Percentiles rank a stretch among this genome's conserved stretches.
Evolutionary conservation across 2,888 invertebrate genomes (phyloP).

Genomic region (Rhagonycha lutea): DNA sequence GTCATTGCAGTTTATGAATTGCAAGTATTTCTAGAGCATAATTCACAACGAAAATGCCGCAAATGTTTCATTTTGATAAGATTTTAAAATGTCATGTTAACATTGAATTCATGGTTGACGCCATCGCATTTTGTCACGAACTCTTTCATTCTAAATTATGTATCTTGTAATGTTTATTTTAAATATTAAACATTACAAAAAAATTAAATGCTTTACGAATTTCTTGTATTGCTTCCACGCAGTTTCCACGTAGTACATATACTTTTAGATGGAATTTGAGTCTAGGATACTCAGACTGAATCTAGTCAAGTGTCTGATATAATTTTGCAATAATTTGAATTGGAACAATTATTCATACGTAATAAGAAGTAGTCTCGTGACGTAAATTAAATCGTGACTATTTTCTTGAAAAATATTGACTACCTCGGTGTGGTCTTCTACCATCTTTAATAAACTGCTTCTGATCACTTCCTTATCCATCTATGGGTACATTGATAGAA

Average conservation of each 20-base stretch:
- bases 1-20: slow-evolving; percentile 5
- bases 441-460: slow-evolving; percentile 19
- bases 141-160: not conserved
- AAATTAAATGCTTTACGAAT: not conserved
- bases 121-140: slow-evolving; percentile 7
- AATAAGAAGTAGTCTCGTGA: slow-evolving; percentile 40
- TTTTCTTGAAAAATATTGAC: slow-evolving; percentile 25
- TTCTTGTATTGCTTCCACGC: not conserved
- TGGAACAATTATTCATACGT: slow-evolving; percentile 43
- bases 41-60: slow-evolving; percentile 30
- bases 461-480: slow-evolving; percentile 22
- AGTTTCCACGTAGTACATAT: not conserved
- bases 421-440: slow-evolving; percentile 25
- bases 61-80: slow-evolving; percentile 4
- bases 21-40: slow-evolving; percentile 4
- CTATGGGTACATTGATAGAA: slow-evolving; percentile 1
- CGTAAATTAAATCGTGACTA: slow-evolving; percentile 45
- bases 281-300: not conserved
- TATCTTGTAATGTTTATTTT: slow-evolving; percentile 28
- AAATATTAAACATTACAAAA: slow-evolving; percentile 3
- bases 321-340: slow-evolving; percentile 32
- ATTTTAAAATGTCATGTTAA: slow-evolving; percentile 30
- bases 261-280: not conserved
- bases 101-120: slow-evolving; percentile 11
- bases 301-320: slow-evolving; percentile 5